A percentile compares a stretch with the other conserved stretches of the same genome.
These are phyloP conservation scores for Drosophila limbata DNA, from an alignment of 2,888 invertebrate species.

Conservation along the genomic window DNA sequence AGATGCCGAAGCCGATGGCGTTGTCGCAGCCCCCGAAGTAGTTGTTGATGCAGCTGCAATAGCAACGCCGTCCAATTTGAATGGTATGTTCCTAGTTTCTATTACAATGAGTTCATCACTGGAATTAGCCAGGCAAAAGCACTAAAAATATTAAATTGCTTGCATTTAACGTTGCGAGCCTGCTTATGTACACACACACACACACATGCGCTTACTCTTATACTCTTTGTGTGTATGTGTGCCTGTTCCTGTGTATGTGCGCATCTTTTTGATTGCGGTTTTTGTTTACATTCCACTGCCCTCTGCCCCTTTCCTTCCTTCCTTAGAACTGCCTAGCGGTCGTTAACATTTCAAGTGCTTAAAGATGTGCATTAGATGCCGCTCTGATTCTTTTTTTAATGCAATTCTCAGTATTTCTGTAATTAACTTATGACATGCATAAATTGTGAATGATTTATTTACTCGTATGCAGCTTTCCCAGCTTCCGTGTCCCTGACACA, in stretches of 20 bases:
- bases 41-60: conserved; percentile 34
- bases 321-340: conserved; percentile 12
- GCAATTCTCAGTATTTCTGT: conserved; percentile 5
- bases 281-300: conserved; percentile 58
- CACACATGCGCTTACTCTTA: conserved; percentile 3
- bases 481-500: conserved; percentile 41
- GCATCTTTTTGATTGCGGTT: conserved; percentile 24
- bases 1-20: conserved; percentile 29
- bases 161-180: conserved; percentile 23
- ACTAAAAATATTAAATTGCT: conserved; percentile 50
- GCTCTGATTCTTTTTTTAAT: conserved; percentile 11
- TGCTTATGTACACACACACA: conserved; percentile 2
- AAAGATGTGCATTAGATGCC: conserved; percentile 12
- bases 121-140: conserved; percentile 46
- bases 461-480: conserved; percentile 2
- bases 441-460: not conserved
- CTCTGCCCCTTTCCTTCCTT: conserved; percentile 2
- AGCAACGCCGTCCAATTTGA: conserved; percentile 49
- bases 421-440: not conserved
- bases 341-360: conserved; percentile 33
- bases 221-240: conserved; percentile 9
- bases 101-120: conserved; percentile 65
- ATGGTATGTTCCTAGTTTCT: conserved; percentile 58
- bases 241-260: not conserved
- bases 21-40: conserved; percentile 36